These are phyloP conservation scores for Umimayanthus chanpuru DNA, from an alignment of 92 coral and sea anemone species.

Conservation along the genomic window DNA sequence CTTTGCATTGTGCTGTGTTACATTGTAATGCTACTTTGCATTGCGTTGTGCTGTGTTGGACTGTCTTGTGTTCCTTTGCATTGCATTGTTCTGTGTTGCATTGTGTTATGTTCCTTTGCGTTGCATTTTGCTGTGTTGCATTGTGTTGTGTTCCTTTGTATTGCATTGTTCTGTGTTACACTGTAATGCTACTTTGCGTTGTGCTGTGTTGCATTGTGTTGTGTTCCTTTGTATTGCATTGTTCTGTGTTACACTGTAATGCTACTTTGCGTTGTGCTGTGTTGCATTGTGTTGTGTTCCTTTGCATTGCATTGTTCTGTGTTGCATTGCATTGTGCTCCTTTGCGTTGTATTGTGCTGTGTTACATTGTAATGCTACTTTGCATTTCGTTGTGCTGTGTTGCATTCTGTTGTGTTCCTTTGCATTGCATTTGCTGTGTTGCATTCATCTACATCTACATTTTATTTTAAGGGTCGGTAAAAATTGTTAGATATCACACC, in stretches of 20 bases:
- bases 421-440: too few relatives aligned
- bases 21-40: background rate
- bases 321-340: too few relatives aligned
- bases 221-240: background rate
- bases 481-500: too few relatives aligned
- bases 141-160: background rate
- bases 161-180: background rate
- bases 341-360: too few relatives aligned
- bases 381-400: background rate
- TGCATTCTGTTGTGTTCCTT: background rate
- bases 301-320: too few relatives aligned
- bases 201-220: background rate
- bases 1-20: background rate
- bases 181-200: too few relatives aligned
- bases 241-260: background rate
- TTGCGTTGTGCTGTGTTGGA: background rate
- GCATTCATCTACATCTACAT: too few relatives aligned
- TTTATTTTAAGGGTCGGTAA: too few relatives aligned
- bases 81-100: too few relatives aligned
- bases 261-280: background rate
- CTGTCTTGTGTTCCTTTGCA: too few relatives aligned
- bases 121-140: too few relatives aligned
- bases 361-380: background rate
- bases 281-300: background rate
- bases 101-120: too few relatives aligned